Evolutionary conservation across 2,113 vertebrate genomes (phyloP).

Genomic region (Proteles cristata): DNA sequence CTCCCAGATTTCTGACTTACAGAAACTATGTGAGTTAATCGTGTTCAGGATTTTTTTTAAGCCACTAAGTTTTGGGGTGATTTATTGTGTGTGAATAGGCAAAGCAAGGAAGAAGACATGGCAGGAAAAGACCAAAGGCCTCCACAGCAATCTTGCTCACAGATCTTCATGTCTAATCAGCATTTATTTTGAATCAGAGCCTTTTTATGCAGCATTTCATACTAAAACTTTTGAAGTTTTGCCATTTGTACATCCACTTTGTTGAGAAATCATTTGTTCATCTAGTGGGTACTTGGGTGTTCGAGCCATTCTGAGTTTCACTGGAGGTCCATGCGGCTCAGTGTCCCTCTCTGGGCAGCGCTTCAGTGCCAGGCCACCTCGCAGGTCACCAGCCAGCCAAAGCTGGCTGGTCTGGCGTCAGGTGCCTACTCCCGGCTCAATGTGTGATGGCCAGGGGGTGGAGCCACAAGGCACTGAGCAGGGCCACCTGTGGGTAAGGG

Average conservation of each 20-base stretch:
- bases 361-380: neutral
- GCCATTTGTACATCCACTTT: neutral
- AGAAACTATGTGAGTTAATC: too few species aligned
- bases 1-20: neutral
- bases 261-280: neutral
- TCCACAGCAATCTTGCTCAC: neutral
- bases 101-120: neutral
- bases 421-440: neutral
- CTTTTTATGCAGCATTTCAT: neutral
- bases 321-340: neutral
- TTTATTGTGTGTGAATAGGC: neutral
- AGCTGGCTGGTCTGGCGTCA: neutral
- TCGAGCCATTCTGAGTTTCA: neutral
- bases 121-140: neutral
- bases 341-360: neutral
- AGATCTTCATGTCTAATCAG: neutral
- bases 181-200: neutral
- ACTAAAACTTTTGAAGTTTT: neutral
- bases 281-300: neutral
- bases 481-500: neutral
- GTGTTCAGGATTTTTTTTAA: neutral
- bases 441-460: neutral
- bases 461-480: neutral
- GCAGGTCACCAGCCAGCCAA: neutral
- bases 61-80: neutral